Conservation (phyloP, 2,888 invertebrate genomes). For the Eubasilissa splendida region DNA sequence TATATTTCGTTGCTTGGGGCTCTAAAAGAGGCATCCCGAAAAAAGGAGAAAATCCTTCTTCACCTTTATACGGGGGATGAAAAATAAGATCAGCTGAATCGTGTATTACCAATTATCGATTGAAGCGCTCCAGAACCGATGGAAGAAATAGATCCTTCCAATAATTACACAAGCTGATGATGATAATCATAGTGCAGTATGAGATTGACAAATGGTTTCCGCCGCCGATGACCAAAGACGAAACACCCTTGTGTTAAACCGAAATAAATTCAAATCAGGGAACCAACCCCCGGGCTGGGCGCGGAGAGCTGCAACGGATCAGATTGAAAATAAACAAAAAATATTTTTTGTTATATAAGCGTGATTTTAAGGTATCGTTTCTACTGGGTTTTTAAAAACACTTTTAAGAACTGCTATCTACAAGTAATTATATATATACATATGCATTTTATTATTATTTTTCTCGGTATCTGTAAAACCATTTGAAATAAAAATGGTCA, state of each 20-base stretch:
- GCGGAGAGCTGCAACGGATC: conserved; percentile 43
- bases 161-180: conserved; percentile 56
- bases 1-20: neutral
- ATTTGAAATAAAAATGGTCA: too few relatives aligned
- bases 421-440: too few relatives aligned
- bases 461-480: too few relatives aligned
- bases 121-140: conserved; percentile 31
- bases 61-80: neutral
- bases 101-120: conserved; percentile 21
- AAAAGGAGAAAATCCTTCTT: conserved; percentile 5
- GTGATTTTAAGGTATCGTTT: too few relatives aligned
- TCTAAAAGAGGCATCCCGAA: conserved; percentile 8
- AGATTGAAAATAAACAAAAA: neutral
- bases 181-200: conserved; percentile 52
- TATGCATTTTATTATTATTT: too few relatives aligned
- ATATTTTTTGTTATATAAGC: neutral
- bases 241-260: conserved; percentile 55
- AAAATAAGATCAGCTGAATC: neutral
- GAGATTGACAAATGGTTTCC: conserved; percentile 59
- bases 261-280: conserved; percentile 56
- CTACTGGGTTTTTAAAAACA: too few relatives aligned
- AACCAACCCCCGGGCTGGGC: conserved; percentile 47
- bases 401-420: too few relatives aligned
- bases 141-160: conserved; percentile 28
- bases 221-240: conserved; percentile 56